Evolutionary conservation across 2,888 invertebrate species (phyloP).

Genomic region (Cantharis nigra): DNA sequence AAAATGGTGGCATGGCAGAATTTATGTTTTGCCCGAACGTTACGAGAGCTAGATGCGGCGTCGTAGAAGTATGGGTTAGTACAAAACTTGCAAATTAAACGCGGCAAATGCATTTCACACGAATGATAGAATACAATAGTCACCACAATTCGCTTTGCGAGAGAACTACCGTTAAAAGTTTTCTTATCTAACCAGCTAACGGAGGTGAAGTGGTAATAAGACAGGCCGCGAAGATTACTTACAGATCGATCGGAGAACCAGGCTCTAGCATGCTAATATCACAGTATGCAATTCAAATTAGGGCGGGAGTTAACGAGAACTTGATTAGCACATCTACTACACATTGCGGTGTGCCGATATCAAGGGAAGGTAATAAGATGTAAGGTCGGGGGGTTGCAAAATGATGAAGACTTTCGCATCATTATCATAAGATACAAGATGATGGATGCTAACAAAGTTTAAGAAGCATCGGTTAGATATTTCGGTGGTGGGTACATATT

Average conservation of each 20-base stretch:
- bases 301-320: conserved; percentile 50
- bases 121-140: conserved; percentile 31
- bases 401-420: conserved; percentile 34
- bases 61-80: conserved; percentile 8
- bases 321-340: conserved; percentile 52
- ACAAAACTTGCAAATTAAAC: conserved; percentile 24
- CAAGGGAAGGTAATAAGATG: conserved; percentile 38
- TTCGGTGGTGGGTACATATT: neutral
- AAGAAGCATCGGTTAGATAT: conserved; percentile 9
- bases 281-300: conserved; percentile 54
- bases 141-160: conserved; percentile 37
- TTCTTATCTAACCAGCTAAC: conserved; percentile 34
- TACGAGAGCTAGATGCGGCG: neutral
- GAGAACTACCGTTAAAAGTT: conserved; percentile 36
- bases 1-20: neutral
- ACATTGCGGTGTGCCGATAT: conserved; percentile 45
- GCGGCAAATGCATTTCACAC: conserved; percentile 25
- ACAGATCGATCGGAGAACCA: conserved; percentile 46
- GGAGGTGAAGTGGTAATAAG: conserved; percentile 39
- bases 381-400: conserved; percentile 32
- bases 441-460: conserved; percentile 34
- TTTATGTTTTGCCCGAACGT: neutral
- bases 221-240: conserved; percentile 46
- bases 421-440: conserved; percentile 35
- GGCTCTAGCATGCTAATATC: conserved; percentile 49